Evolutionary conservation across 1,140 invertebrate genomes (phyloP).

Genomic region (Wasmannia auropunctata): DNA sequence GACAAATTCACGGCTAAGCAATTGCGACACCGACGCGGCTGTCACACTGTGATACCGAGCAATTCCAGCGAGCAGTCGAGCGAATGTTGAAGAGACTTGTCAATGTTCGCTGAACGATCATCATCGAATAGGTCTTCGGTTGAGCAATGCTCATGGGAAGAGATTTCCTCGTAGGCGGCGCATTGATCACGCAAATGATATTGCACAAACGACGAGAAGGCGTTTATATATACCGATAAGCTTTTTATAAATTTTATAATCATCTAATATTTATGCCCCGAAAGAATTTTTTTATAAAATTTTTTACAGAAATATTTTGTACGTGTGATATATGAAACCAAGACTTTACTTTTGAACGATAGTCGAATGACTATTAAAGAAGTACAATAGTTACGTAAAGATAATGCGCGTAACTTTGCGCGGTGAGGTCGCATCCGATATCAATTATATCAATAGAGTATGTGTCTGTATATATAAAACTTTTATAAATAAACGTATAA

Average conservation of each 20-base stretch:
- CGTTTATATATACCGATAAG: neutral
- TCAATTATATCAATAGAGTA: slow-evolving; percentile 28
- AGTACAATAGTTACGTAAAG: slow-evolving; percentile 23
- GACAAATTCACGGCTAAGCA: slow-evolving; percentile 41
- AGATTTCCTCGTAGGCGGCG: neutral
- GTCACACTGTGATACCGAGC: slow-evolving; percentile 74
- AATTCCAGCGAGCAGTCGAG: slow-evolving; percentile 76
- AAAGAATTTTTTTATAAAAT: slow-evolving; percentile 13
- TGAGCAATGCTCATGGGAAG: neutral
- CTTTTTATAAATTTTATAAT: slow-evolving; percentile 9
- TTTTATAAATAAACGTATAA: slow-evolving; percentile 37
- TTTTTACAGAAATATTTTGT: slow-evolving; percentile 31
- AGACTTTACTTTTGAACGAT: slow-evolving; percentile 23
- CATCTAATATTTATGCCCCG: neutral
- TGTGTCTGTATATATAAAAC: slow-evolving; percentile 30
- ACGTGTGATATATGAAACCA: neutral
- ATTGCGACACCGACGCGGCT: slow-evolving; percentile 70
- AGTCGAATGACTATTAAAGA: neutral
- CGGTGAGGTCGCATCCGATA: neutral
- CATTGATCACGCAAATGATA: neutral
- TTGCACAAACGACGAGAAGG: neutral
- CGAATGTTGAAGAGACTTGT: slow-evolving; percentile 62
- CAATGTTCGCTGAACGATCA: neutral
- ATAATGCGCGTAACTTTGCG: neutral
- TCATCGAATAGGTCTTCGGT: neutral